Evolutionary conservation across 1,140 invertebrate species (phyloP).

Genomic region (Lasioglossum albipes): DNA sequence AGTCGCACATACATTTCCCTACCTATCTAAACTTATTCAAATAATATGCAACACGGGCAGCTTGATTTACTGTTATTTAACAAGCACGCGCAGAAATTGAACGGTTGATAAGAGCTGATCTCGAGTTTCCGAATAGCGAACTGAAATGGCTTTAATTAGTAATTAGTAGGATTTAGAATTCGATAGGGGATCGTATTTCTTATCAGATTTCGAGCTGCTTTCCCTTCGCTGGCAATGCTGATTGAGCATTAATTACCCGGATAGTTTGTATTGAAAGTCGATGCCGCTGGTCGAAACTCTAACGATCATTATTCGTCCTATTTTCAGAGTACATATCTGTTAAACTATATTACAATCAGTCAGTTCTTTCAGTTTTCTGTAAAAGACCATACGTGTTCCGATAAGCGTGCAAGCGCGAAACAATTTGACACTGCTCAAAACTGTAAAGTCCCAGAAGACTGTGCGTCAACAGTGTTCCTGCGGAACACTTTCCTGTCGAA

Average conservation of each 20-base stretch:
- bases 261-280: constrained; percentile 19
- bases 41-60: no score
- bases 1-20: no score
- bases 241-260: constrained; percentile 10
- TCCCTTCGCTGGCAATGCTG: neutral
- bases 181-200: constrained; percentile 4
- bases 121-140: neutral
- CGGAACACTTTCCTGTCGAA: constrained; percentile 65
- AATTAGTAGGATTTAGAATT: neutral
- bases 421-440: no score
- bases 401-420: no score
- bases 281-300: neutral
- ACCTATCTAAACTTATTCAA: no score
- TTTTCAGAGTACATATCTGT: no score
- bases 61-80: no score
- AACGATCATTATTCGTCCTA: no score
- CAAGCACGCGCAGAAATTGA: neutral
- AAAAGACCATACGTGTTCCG: no score
- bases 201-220: neutral
- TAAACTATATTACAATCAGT: no score
- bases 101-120: neutral
- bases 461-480: neutral
- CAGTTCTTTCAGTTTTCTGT: no score
- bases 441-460: neutral
- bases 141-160: neutral